Evolutionary conservation across 2,888 invertebrate species (phyloP), one percentile per base, ranked within the genome.

Genomic region (Stenoptilia bipunctidactyla): DNA sequence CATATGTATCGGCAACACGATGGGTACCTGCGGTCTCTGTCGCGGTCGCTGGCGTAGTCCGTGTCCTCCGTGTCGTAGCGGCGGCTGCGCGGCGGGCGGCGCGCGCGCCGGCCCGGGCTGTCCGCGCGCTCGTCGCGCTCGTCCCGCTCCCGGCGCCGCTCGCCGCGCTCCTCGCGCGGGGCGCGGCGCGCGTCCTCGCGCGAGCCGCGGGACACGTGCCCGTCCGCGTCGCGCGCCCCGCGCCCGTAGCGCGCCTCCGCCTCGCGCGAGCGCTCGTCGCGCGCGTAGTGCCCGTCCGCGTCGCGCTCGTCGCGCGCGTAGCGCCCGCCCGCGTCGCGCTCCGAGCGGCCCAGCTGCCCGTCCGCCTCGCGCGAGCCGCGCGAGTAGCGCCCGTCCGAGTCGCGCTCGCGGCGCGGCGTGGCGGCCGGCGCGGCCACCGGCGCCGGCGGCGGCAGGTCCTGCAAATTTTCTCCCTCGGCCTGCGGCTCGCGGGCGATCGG

Each of bases 31-130:
- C 82, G 77, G 33, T 85, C 85, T 44, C 84, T 75, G 47, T 89
- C 89, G 43, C 86, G 82, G 61, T 90, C 90, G 53, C 90, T 90
- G 61, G 87, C 89, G 65, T 88, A 89, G 61, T 89, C 88, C 2
- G 88, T 87, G 52, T 89, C 90, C 42, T 90, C 90, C 0, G 87
- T 85, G 47, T 90, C 90, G 61, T 89, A 89, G 40, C 85, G 67
- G 40, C 73, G 80, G 45, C 79, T 68, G 50, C 79, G 82, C 25
- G 82, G 63, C 38, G 55, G 57, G 1, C 66, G 58, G 15, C 75
- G 62, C 39, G 60, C 47, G 25, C 30, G 30, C 6, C 30, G 14
- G 25, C 30, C 6, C 6, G 6, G 14, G 4, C 8, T 8, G 6
- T 68, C 73, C 12, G 74, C 74, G 46, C 73, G 71, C n/a, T 56